These are phyloP conservation scores for Rhinichthys klamathensis DNA, from an alignment of 2,113 vertebrate genomes.

Conservation along the genomic window DNA sequence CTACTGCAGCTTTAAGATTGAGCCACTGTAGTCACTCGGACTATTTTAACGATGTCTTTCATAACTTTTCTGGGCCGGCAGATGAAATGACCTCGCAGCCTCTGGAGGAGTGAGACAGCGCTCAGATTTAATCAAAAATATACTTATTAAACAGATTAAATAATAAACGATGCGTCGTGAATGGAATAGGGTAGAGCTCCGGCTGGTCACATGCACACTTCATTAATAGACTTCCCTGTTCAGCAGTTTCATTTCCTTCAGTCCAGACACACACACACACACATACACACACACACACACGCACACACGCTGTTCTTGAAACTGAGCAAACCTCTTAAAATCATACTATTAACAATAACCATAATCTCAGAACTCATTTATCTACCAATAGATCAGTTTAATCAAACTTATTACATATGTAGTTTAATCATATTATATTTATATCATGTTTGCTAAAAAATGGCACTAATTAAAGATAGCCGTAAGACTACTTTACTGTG, in stretches of 20 bases:
- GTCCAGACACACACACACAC: not conserved
- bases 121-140: too few species aligned
- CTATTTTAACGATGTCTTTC: too few species aligned
- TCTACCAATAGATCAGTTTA: too few species aligned
- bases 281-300: not conserved
- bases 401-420: not conserved
- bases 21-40: too few species aligned
- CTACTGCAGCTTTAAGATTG: too few species aligned
- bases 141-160: not conserved
- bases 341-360: not conserved
- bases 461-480: not conserved
- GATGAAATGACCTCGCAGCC: too few species aligned
- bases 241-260: conserved; percentile 15
- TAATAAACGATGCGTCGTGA: not conserved
- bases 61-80: too few species aligned
- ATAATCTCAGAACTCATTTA: not conserved
- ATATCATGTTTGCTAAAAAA: not conserved
- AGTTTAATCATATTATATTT: not conserved
- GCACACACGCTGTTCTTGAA: not conserved
- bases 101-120: too few species aligned
- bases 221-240: conserved; percentile 35
- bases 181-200: not conserved
- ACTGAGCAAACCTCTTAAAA: not conserved
- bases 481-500: not conserved
- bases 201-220: not conserved